A percentile compares a stretch with the other conserved stretches of the same genome.
Evolutionary conservation across 2,113 vertebrate genomes (phyloP).

Genomic region (Ia io): DNA sequence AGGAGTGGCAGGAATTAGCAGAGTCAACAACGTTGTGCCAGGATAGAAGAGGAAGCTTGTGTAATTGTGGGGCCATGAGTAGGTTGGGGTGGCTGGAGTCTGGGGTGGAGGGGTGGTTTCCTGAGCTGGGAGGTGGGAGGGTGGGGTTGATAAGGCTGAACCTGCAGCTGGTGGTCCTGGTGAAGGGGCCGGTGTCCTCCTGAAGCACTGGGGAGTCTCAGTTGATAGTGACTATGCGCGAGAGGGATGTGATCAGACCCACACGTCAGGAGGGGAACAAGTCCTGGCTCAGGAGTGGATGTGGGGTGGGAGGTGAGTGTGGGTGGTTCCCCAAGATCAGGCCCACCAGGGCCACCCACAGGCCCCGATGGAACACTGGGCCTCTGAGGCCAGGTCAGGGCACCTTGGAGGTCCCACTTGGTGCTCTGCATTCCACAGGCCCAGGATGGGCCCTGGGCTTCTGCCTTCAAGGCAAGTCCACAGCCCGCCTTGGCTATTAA

Average conservation of each 20-base stretch:
- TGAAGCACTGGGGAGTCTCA: neutral
- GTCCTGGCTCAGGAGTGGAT: neutral
- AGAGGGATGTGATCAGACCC: neutral
- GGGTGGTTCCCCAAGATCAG: neutral
- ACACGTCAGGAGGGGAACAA: neutral
- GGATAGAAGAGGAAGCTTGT: neutral
- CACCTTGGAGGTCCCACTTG: neutral
- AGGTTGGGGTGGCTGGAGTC: neutral
- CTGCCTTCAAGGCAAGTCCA: neutral
- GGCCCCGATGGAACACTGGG: neutral
- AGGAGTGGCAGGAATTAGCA: neutral
- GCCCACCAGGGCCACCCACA: neutral
- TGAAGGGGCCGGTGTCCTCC: neutral
- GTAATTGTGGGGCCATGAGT: neutral
- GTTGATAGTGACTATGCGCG: neutral
- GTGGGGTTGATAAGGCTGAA: neutral
- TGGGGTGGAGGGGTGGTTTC: neutral
- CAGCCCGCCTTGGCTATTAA: slow-evolving; percentile 45
- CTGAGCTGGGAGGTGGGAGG: neutral
- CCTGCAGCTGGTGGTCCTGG: neutral
- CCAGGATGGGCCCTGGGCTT: neutral
- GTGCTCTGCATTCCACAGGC: neutral
- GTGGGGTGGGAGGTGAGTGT: neutral
- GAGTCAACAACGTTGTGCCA: neutral
- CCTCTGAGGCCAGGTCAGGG: neutral